A percentile compares a stretch with the other conserved stretches of the same genome.
Conservation (phyloP, 2,888 invertebrate species). For the Fragum whitleyi region DNA sequence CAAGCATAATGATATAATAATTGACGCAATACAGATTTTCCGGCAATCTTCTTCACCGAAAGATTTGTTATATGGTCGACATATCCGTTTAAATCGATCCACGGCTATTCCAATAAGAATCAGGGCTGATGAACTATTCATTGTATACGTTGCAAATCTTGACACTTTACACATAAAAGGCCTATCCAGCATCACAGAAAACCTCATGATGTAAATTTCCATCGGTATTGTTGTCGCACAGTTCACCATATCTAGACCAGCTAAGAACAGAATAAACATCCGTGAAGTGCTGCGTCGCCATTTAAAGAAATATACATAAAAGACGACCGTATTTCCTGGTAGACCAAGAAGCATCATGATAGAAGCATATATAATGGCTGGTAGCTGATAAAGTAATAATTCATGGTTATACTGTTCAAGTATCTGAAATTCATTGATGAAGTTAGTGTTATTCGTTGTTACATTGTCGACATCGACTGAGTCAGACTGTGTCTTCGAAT, state of each 20-base stretch:
- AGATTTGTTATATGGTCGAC: conserved; percentile 64
- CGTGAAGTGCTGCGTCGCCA: conserved; percentile 70
- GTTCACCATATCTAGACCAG: conserved; percentile 69
- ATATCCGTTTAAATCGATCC: conserved; percentile 74
- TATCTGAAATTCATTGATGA: background rate
- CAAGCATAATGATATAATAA: conserved; percentile 53
- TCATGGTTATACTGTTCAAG: conserved; percentile 39
- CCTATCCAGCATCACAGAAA: conserved; percentile 62
- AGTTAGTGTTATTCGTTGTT: background rate
- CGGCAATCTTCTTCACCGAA: conserved; percentile 68
- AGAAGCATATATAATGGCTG: conserved; percentile 66
- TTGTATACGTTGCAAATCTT: conserved; percentile 67
- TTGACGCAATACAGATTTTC: conserved; percentile 63
- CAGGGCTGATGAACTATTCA: conserved; percentile 71
- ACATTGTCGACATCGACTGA: background rate
- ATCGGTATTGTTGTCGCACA: conserved; percentile 70
- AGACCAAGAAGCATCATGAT: conserved; percentile 69
- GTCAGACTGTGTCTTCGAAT: background rate
- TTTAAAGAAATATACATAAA: conserved; percentile 70
- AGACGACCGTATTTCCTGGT: conserved; percentile 69
- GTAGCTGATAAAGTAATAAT: conserved; percentile 42
- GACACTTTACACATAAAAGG: conserved; percentile 68
- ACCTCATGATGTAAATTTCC: conserved; percentile 69
- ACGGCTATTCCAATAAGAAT: conserved; percentile 71
- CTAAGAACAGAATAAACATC: conserved; percentile 69